Evolutionary conservation across 2,797 vertebrate genomes (phyloP).

Genomic region (Alosa sapidissima): DNA sequence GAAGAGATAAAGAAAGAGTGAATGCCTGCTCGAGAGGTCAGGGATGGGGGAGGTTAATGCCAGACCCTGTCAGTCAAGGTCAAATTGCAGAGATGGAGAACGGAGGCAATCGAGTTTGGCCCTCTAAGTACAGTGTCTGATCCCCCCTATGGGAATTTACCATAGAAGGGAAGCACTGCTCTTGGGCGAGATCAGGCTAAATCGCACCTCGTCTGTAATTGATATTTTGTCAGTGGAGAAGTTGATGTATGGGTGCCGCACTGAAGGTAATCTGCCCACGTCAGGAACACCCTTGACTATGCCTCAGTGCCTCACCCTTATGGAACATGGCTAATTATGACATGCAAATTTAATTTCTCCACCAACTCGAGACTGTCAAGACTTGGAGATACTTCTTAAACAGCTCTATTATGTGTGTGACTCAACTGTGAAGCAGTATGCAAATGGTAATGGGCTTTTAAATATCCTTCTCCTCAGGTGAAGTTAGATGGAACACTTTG

Average conservation of each 20-base stretch:
- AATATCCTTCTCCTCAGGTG: neutral
- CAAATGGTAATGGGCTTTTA: neutral
- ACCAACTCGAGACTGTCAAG: neutral
- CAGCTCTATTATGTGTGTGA: constrained; percentile 3
- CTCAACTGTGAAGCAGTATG: neutral
- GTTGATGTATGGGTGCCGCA: constrained; percentile 55
- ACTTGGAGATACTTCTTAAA: neutral
- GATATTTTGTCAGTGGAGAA: constrained; percentile 63
- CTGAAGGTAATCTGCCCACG: constrained; percentile 40
- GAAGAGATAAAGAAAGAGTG: too few relatives aligned
- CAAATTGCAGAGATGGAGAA: constrained; percentile 53
- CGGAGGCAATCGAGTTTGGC: neutral
- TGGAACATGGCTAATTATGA: constrained; percentile 7
- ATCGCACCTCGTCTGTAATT: constrained; percentile 60
- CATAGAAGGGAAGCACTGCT: constrained; percentile 56
- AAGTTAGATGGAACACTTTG: neutral
- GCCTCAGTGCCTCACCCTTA: neutral
- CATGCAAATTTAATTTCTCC: constrained; percentile 22
- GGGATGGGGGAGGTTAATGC: constrained; percentile 35
- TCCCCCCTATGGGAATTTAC: constrained; percentile 54
- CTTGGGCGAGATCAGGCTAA: constrained; percentile 51
- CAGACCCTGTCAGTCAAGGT: constrained; percentile 61
- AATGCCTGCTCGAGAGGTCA: neutral
- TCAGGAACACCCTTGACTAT: constrained; percentile 33
- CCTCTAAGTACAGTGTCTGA: constrained; percentile 52